These are phyloP conservation scores for Choloepus didactylus DNA, from an alignment of 2,797 vertebrate species.

Conservation along the genomic window DNA sequence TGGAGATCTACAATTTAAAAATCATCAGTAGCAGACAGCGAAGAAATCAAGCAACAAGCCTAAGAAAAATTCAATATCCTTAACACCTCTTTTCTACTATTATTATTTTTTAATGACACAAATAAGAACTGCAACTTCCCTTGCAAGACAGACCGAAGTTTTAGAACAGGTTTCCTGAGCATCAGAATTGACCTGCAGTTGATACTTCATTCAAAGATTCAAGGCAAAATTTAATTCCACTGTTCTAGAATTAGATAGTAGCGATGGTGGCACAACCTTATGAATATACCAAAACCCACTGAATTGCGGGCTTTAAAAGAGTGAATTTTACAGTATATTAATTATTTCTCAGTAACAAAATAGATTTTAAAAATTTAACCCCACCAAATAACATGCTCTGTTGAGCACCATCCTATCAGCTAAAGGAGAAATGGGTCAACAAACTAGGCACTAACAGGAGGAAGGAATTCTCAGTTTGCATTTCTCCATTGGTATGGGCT, in stretches of 20 bases:
- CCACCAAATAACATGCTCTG: constrained; percentile 6
- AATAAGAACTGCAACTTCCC: constrained; percentile 54
- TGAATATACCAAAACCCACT: not conserved
- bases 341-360: not conserved
- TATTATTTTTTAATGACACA: constrained; percentile 1
- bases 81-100: not conserved
- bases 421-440: constrained; percentile 12
- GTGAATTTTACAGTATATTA: constrained; percentile 41
- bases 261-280: not conserved
- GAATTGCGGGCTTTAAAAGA: not conserved
- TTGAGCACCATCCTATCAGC: constrained; percentile 20
- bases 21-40: not conserved
- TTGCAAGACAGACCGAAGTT: constrained; percentile 6
- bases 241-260: constrained; percentile 21
- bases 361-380: not conserved
- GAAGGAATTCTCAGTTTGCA: constrained; percentile 55
- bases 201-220: constrained; percentile 59
- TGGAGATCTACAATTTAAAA: constrained; percentile 46
- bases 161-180: constrained; percentile 45
- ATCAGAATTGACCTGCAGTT: constrained; percentile 46
- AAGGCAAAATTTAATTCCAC: constrained; percentile 62
- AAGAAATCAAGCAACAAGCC: constrained; percentile 23
- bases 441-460: constrained; percentile 13
- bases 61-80: constrained; percentile 43
- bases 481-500: constrained; percentile 26